Evolutionary conservation across 2,797 vertebrate species (phyloP).

Genomic region (Fringilla coelebs): DNA sequence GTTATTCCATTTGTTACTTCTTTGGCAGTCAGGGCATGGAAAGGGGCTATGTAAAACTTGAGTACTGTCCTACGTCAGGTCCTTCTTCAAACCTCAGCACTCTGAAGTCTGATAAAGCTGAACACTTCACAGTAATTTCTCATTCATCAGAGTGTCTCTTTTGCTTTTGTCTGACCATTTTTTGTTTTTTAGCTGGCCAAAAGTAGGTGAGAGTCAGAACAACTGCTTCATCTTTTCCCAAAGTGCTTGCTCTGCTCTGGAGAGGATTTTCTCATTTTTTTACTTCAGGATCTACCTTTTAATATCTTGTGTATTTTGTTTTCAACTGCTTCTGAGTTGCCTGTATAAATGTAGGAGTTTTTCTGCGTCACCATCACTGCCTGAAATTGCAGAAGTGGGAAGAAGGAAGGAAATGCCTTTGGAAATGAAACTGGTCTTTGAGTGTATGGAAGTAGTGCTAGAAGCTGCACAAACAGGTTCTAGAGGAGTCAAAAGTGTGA

Average conservation of each 20-base stretch:
- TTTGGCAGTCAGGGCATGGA: neutral
- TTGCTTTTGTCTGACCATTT: neutral
- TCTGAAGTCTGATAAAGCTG: neutral
- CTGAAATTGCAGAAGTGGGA: neutral
- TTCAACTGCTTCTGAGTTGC: neutral
- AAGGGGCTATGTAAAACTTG: neutral
- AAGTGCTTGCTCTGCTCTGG: neutral
- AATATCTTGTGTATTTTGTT: neutral
- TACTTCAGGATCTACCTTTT: neutral
- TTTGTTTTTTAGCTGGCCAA: neutral
- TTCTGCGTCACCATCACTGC: conserved; percentile 7
- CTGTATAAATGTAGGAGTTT: neutral
- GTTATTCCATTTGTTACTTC: neutral
- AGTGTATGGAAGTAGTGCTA: neutral
- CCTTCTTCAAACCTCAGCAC: neutral
- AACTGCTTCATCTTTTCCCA: neutral
- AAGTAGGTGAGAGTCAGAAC: conserved; percentile 1
- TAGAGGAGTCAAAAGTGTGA: neutral
- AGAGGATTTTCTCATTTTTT: neutral
- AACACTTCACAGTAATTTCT: neutral
- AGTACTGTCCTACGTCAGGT: neutral
- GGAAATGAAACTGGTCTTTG: conserved; percentile 22
- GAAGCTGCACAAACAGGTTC: neutral
- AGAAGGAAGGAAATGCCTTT: conserved; percentile 7
- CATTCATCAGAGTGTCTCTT: neutral